Percentiles rank a stretch among this genome's conserved stretches.
phyloP scores from a whole-genome alignment of 2,888 invertebrate species.

The Pollenia labialis region DNA sequence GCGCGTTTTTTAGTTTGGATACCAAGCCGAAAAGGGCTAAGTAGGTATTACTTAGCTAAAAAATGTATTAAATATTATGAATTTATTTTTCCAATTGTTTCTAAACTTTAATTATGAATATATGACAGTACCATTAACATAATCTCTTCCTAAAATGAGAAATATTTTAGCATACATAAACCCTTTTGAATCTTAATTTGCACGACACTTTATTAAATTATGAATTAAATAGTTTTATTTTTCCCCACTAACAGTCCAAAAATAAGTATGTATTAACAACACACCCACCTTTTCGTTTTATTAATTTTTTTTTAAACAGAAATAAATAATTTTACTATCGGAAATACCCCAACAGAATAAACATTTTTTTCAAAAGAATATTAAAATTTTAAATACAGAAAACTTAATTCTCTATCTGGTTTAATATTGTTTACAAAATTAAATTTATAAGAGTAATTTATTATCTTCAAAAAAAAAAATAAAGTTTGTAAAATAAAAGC shows the following conservation, averaged over 20 bases:
- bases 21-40: no score
- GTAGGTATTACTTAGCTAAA: no score
- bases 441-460: constrained; percentile 48
- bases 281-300: constrained; percentile 21
- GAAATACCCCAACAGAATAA: constrained; percentile 28
- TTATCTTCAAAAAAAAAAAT: constrained; percentile 6
- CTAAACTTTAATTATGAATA: no score
- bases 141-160: no score
- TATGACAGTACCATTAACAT: no score
- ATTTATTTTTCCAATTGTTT: no score
- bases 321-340: constrained; percentile 27
- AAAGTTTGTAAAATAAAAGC: constrained; percentile 1
- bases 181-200: constrained; percentile 52
- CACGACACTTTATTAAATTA: constrained; percentile 28
- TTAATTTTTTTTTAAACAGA: not conserved
- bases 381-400: not conserved
- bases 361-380: not conserved
- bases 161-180: constrained; percentile 1
- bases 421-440: constrained; percentile 37
- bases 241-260: not conserved
- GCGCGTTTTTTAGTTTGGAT: no score
- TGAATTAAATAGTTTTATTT: constrained; percentile 41
- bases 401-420: not conserved
- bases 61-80: no score
- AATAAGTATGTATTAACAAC: constrained; percentile 1